Conservation (phyloP, 2,113 vertebrate species). For the Gavia stellata region DNA sequence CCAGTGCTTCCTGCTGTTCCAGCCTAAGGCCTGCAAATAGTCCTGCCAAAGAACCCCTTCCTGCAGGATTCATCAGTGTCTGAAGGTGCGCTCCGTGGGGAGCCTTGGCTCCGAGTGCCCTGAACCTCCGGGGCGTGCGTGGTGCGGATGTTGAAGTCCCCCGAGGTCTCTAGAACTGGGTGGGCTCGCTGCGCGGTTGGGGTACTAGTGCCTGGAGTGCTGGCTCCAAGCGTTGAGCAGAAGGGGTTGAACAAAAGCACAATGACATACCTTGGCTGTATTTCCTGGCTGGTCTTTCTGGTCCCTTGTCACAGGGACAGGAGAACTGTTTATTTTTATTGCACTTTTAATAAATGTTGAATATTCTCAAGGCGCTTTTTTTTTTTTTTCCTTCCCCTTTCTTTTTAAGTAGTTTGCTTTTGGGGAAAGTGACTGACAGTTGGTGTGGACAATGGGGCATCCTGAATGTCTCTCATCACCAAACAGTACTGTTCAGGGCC, state of each 20-base stretch:
- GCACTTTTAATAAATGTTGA: conserved; percentile 53
- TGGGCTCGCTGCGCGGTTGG: neutral
- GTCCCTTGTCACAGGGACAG: neutral
- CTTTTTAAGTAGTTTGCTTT: neutral
- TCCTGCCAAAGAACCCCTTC: neutral
- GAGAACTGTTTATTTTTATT: conserved; percentile 28
- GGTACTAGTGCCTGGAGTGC: neutral
- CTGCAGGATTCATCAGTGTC: neutral
- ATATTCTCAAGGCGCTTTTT: neutral
- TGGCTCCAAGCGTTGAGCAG: neutral
- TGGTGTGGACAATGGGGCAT: neutral
- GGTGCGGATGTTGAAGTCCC: neutral
- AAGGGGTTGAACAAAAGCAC: neutral
- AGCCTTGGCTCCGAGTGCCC: neutral
- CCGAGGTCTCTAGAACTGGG: neutral
- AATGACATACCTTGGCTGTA: neutral
- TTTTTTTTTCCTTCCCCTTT: neutral
- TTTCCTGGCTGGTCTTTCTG: neutral
- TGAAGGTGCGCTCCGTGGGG: neutral
- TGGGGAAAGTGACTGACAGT: neutral
- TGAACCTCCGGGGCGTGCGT: neutral
- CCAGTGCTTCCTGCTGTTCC: neutral
- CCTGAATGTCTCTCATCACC: neutral
- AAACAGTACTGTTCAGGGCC: neutral
- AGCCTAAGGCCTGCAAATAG: neutral